phyloP scores from a whole-genome alignment of 2,113 vertebrate genomes.

The Mormoops blainvillei region DNA sequence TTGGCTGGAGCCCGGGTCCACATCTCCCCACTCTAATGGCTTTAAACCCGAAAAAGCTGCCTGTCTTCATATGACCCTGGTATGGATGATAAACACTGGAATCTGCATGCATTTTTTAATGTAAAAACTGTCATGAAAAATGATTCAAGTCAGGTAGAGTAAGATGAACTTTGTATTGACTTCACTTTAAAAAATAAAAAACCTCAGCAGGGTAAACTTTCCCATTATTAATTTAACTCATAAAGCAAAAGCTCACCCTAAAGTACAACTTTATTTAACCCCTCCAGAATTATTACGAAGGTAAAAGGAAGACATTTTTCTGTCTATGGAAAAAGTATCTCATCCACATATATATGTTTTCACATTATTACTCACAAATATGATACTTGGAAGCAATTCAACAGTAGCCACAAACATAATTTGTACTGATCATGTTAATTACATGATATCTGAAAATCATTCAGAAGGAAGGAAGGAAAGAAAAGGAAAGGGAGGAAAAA shows the following conservation, averaged over 20 bases:
- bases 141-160: background rate
- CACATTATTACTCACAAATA: background rate
- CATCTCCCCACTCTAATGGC: too few relatives aligned
- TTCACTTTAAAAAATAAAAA: background rate
- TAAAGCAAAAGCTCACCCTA: background rate
- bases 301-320: background rate
- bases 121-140: background rate
- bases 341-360: background rate
- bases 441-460: background rate
- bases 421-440: background rate
- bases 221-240: background rate
- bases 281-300: background rate
- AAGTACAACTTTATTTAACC: background rate
- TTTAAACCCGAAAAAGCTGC: background rate
- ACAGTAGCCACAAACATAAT: background rate
- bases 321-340: background rate
- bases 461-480: background rate
- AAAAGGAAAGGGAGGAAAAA: background rate
- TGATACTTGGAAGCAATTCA: background rate
- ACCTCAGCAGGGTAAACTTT: background rate
- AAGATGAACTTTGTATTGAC: background rate
- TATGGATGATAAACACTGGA: background rate
- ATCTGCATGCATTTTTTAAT: background rate
- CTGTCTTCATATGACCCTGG: background rate
- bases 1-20: background rate